These are phyloP conservation scores for Hylaeus volcanicus DNA, from an alignment of 1,140 invertebrate species.

Conservation along the genomic window DNA sequence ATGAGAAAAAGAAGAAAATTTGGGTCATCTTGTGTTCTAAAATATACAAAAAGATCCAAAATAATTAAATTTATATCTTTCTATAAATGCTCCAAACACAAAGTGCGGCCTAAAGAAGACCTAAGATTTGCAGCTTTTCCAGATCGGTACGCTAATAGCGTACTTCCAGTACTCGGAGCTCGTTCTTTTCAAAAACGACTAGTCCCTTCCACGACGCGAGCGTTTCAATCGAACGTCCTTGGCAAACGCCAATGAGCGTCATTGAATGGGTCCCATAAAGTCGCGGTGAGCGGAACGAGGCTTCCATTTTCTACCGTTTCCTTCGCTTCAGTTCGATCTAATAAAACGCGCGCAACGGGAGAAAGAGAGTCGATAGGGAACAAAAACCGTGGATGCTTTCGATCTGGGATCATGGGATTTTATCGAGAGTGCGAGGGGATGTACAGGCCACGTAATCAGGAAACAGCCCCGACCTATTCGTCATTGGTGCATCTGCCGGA, in stretches of 20 bases:
- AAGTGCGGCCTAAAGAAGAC: too few relatives aligned
- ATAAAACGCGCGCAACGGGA: slow-evolving; percentile 16
- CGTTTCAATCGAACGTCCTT: not conserved
- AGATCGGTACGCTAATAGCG: not conserved
- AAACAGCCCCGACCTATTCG: slow-evolving; percentile 50
- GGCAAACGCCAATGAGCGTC: slow-evolving; percentile 14
- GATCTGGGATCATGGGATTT: not conserved
- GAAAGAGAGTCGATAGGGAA: not conserved
- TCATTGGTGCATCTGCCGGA: slow-evolving; percentile 43
- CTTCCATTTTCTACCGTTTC: slow-evolving; percentile 8
- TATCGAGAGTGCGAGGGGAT: not conserved
- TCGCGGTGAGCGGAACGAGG: not conserved
- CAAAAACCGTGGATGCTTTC: not conserved
- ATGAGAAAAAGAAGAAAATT: too few relatives aligned
- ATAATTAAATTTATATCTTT: too few relatives aligned
- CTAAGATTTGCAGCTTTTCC: too few relatives aligned
- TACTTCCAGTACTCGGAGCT: too few relatives aligned
- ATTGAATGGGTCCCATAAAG: not conserved
- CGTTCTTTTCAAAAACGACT: too few relatives aligned
- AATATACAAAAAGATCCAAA: too few relatives aligned
- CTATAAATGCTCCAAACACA: too few relatives aligned
- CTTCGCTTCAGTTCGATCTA: slow-evolving; percentile 27
- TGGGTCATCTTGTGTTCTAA: too few relatives aligned
- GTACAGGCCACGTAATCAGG: slow-evolving; percentile 47
- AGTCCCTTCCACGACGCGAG: too few relatives aligned